Percentiles rank a stretch among this genome's conserved stretches.
Conservation (phyloP, 2,797 vertebrate species). For the Pseudochirops cupreus region DNA sequence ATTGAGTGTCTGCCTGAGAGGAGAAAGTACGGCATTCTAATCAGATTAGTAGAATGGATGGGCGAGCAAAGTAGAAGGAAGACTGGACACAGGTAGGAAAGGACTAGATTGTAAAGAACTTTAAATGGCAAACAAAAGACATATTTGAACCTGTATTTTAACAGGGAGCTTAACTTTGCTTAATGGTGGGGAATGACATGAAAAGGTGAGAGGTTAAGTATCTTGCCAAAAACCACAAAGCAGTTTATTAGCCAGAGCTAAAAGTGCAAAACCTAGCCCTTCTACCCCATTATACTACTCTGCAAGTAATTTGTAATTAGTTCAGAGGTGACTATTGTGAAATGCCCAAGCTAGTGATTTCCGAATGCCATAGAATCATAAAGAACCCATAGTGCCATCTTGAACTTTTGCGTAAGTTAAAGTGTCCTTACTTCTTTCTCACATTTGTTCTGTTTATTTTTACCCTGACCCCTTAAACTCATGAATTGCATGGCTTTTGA, state of each 20-base stretch:
- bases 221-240: not conserved
- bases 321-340: not conserved
- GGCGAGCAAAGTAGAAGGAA: not conserved
- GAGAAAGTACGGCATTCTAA: not conserved
- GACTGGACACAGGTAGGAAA: not conserved
- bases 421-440: not conserved
- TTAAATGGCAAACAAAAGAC: not conserved
- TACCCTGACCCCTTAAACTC: not conserved
- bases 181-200: not conserved
- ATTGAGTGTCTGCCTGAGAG: not conserved
- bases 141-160: not conserved
- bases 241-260: not conserved
- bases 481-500: not conserved
- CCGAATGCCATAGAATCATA: not conserved
- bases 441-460: not conserved
- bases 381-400: not conserved
- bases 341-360: not conserved
- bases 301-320: not conserved
- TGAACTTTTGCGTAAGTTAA: not conserved
- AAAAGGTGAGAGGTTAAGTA: not conserved
- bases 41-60: not conserved
- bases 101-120: not conserved
- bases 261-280: not conserved
- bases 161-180: not conserved
- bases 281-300: not conserved